Evolutionary conservation across 2,888 invertebrate species (phyloP).

Genomic region (Phortica magna): DNA sequence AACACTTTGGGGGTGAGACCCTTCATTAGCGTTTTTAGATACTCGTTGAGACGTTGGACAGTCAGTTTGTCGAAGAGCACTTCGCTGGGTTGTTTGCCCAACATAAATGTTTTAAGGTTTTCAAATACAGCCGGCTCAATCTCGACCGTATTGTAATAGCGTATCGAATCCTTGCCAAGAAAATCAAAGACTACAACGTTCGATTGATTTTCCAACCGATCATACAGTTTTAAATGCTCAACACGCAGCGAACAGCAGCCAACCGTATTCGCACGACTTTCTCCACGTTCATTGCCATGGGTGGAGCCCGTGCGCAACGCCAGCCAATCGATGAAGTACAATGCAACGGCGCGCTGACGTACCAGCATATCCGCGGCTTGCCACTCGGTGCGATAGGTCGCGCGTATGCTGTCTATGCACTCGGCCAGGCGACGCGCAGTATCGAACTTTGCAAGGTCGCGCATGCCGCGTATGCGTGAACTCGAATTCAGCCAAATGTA

Average conservation of each 20-base stretch:
- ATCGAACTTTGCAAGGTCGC: constrained; percentile 99
- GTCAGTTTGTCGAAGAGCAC: constrained; percentile 97
- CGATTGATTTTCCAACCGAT: constrained; percentile 88
- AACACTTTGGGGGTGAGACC: constrained; percentile 97
- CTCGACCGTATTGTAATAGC: constrained; percentile 94
- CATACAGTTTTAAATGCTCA: constrained; percentile 93
- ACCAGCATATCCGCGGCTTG: constrained; percentile 98
- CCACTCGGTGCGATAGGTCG: constrained; percentile 90
- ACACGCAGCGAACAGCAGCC: constrained; percentile 97
- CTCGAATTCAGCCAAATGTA: constrained; percentile 99
- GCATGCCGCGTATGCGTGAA: constrained; percentile 97
- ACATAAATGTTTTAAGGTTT: constrained; percentile 96
- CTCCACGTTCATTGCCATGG: constrained; percentile 88
- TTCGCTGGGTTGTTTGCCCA: constrained; percentile 93
- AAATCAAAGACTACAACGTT: constrained; percentile 98
- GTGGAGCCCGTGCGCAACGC: constrained; percentile 93
- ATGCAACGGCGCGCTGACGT: constrained; percentile 94
- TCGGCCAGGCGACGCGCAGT: constrained; percentile 93
- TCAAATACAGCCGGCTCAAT: constrained; percentile 98
- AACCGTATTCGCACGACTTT: constrained; percentile 98
- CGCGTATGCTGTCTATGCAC: constrained; percentile 92
- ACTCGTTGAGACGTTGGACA: constrained; percentile 95
- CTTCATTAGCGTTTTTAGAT: constrained; percentile 95
- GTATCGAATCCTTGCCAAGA: constrained; percentile 89
- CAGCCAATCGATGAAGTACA: constrained; percentile 98